Conservation (phyloP, 2,797 vertebrate genomes). For the Chrosomus eos region DNA sequence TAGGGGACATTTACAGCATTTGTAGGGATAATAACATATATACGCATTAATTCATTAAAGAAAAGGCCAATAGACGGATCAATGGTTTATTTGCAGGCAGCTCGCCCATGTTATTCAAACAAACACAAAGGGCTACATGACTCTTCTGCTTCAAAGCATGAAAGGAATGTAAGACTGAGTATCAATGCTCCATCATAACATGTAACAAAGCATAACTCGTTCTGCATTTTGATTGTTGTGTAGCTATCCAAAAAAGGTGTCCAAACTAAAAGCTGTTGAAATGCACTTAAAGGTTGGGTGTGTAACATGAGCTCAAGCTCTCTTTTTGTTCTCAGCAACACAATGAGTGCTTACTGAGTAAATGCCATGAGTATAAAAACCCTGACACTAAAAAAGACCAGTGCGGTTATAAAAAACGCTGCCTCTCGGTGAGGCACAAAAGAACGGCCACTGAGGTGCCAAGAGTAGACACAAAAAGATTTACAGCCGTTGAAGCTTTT, state of each 20-base stretch:
- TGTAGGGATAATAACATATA: neutral
- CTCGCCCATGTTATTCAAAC: conserved; percentile 27
- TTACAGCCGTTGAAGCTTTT: conserved; percentile 14
- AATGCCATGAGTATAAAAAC: conserved; percentile 61
- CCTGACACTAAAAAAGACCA: conserved; percentile 61
- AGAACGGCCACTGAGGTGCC: neutral
- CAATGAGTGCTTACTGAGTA: conserved; percentile 59
- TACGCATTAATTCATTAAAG: conserved; percentile 13
- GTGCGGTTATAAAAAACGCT: conserved; percentile 65
- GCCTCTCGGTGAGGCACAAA: conserved; percentile 57
- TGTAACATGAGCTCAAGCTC: conserved; percentile 49
- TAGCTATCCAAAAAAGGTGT: neutral
- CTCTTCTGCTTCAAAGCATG: conserved; percentile 41
- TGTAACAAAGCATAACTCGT: neutral
- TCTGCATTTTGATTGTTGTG: conserved; percentile 16
- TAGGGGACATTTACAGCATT: conserved; percentile 23
- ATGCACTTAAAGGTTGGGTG: conserved; percentile 38
- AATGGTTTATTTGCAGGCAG: conserved; percentile 49
- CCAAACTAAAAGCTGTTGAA: conserved; percentile 27
- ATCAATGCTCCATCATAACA: conserved; percentile 15
- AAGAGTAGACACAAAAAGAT: conserved; percentile 17
- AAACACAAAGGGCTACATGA: conserved; percentile 41
- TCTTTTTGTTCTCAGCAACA: conserved; percentile 46
- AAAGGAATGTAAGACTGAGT: conserved; percentile 24
- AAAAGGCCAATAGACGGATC: conserved; percentile 27